phyloP scores from a whole-genome alignment of 2,797 vertebrate genomes.

The Lagodon rhomboides region DNA sequence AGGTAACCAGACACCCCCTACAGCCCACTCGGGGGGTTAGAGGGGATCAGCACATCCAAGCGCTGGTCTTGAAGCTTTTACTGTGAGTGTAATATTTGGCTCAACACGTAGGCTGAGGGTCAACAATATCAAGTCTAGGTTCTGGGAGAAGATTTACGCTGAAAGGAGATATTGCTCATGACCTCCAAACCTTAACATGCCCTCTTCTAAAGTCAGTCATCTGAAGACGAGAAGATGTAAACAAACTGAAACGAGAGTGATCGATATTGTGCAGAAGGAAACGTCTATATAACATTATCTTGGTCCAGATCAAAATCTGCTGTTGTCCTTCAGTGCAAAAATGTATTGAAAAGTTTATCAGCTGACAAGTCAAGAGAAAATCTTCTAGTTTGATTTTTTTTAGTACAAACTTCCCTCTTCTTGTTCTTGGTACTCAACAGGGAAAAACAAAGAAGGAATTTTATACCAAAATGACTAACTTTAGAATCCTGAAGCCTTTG shows the following conservation, averaged over 20 bases:
- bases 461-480: background rate
- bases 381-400: background rate
- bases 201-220: background rate
- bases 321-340: background rate
- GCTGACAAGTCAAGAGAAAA: too few relatives aligned
- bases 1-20: slow-evolving; percentile 65
- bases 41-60: slow-evolving; percentile 42
- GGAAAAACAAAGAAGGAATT: background rate
- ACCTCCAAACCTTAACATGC: slow-evolving; percentile 15
- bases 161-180: slow-evolving; percentile 9
- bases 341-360: background rate
- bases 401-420: background rate
- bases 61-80: slow-evolving; percentile 34
- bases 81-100: slow-evolving; percentile 16
- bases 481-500: background rate
- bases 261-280: background rate
- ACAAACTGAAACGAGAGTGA: background rate
- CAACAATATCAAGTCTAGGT: slow-evolving; percentile 32
- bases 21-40: slow-evolving; percentile 23
- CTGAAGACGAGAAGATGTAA: slow-evolving; percentile 5
- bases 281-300: background rate
- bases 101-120: slow-evolving; percentile 24
- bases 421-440: background rate
- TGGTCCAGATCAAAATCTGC: background rate
- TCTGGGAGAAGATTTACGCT: slow-evolving; percentile 17